These are phyloP conservation scores for Cryptophagus acutangulus DNA, from an alignment of 2,888 invertebrate genomes.

Conservation along the genomic window DNA sequence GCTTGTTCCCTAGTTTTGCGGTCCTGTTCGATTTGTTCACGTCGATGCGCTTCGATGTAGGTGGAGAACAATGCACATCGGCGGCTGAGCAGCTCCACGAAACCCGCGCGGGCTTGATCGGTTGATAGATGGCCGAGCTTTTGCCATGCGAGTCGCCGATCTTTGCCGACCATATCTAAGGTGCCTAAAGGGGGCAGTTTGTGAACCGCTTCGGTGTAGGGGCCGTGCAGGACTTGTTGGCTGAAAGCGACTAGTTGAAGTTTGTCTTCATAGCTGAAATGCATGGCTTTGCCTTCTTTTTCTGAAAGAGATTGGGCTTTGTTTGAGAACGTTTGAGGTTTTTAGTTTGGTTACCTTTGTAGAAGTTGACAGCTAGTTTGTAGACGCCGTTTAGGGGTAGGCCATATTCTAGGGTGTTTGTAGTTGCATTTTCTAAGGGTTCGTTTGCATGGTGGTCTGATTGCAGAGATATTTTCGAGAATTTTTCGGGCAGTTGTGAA, in stretches of 20 bases:
- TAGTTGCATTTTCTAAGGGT: constrained; percentile 18
- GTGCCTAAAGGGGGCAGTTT: constrained; percentile 77
- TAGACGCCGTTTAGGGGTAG: constrained; percentile 76
- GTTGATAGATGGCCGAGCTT: constrained; percentile 78
- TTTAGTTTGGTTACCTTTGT: constrained; percentile 81
- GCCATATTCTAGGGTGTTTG: constrained; percentile 54
- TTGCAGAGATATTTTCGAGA: constrained; percentile 35
- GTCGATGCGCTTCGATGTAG: constrained; percentile 84
- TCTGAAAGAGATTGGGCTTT: constrained; percentile 60
- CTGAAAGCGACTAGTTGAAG: constrained; percentile 86
- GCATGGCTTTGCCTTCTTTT: constrained; percentile 96
- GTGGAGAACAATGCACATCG: constrained; percentile 88
- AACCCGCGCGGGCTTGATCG: constrained; percentile 87
- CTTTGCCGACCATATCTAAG: constrained; percentile 91
- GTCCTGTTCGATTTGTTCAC: constrained; percentile 78
- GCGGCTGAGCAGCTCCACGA: constrained; percentile 79
- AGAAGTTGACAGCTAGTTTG: constrained; percentile 83
- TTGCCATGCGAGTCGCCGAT: constrained; percentile 91
- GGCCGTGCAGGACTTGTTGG: constrained; percentile 85
- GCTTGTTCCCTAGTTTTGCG: constrained; percentile 56
- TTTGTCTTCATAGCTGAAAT: constrained; percentile 90
- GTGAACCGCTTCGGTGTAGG: constrained; percentile 64
- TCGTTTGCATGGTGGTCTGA: constrained; percentile 15
- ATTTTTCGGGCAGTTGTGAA: constrained; percentile 38
- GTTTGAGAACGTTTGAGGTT: constrained; percentile 16